These are phyloP conservation scores for Thecophora atra DNA, from an alignment of 2,888 invertebrate species.

Conservation along the genomic window DNA sequence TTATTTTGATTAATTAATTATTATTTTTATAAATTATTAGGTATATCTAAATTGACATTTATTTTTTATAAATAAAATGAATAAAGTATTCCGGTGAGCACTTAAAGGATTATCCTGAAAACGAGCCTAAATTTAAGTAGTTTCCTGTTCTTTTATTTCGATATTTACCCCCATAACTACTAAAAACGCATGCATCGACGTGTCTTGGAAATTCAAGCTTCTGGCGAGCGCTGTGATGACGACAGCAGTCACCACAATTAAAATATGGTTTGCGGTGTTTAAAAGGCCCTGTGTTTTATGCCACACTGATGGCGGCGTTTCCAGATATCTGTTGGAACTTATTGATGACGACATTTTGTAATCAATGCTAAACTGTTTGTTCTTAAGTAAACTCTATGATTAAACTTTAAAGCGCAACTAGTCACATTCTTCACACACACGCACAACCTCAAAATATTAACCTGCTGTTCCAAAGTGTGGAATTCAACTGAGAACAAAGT, in stretches of 20 bases:
- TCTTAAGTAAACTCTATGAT: background rate
- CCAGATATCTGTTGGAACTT: constrained; percentile 3
- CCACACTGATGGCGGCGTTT: constrained; percentile 45
- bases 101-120: too few relatives aligned
- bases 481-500: background rate
- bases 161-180: constrained; percentile 58
- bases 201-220: constrained; percentile 57
- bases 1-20: too few relatives aligned
- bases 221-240: constrained; percentile 58
- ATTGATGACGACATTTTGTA: constrained; percentile 23
- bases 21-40: too few relatives aligned
- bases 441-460: background rate
- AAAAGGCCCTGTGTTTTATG: constrained; percentile 56
- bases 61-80: too few relatives aligned
- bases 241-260: constrained; percentile 57
- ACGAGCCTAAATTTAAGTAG: too few relatives aligned
- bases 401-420: background rate
- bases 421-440: background rate
- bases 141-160: too few relatives aligned
- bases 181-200: constrained; percentile 61
- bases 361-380: background rate
- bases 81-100: too few relatives aligned
- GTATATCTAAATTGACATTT: too few relatives aligned
- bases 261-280: constrained; percentile 61
- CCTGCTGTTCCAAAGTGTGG: background rate